Conservation (phyloP, 1,140 invertebrate genomes). For the Ips typographus region DNA sequence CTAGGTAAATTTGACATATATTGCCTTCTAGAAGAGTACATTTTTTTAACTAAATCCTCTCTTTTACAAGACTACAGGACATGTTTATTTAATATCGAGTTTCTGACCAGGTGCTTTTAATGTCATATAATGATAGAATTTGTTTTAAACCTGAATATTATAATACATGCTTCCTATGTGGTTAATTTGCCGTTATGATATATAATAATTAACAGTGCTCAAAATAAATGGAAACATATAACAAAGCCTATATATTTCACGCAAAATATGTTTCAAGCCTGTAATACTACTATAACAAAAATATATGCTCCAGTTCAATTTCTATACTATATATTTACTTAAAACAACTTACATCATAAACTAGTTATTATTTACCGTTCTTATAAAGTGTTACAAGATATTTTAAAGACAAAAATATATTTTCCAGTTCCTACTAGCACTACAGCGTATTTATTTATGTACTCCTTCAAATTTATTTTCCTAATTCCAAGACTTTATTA, state of each 20-base stretch:
- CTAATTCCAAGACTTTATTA: too few species aligned
- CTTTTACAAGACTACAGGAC: constrained; percentile 14
- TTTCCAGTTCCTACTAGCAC: constrained; percentile 29
- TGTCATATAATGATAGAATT: too few species aligned
- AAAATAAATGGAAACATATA: background rate
- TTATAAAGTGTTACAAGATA: constrained; percentile 29
- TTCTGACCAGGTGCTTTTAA: too few species aligned
- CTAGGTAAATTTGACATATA: constrained; percentile 27
- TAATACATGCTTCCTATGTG: too few species aligned
- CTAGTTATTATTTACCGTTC: constrained; percentile 28
- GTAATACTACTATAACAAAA: constrained; percentile 1
- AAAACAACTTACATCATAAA: constrained; percentile 8
- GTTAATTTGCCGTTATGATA: too few species aligned
- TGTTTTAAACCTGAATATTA: too few species aligned
- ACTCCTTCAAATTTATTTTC: too few species aligned
- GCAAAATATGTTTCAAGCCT: too few species aligned
- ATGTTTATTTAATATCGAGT: background rate
- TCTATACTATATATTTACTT: constrained; percentile 20
- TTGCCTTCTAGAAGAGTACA: constrained; percentile 16
- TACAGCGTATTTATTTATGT: too few species aligned
- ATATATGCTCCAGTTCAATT: constrained; percentile 11
- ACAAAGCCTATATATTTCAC: too few species aligned
- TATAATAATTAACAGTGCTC: background rate
- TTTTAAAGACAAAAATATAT: constrained; percentile 32
- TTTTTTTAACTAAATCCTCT: constrained; percentile 17